Conservation (phyloP, 2,113 vertebrate genomes). For the Anas platyrhynchos region DNA sequence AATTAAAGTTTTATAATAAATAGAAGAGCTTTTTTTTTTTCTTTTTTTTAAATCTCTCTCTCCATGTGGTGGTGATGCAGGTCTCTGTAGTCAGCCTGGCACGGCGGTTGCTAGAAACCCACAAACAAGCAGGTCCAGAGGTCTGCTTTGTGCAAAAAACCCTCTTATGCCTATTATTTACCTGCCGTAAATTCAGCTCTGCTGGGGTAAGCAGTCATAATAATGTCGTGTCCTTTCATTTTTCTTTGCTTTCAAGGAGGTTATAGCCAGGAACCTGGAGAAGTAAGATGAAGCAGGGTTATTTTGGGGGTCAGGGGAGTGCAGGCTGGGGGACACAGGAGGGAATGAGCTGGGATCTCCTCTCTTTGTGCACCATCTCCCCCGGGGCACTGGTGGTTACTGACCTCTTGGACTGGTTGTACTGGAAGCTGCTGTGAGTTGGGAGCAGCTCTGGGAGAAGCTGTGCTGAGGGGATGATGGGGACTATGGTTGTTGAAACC, state of each 20-base stretch:
- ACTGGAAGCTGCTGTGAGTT: neutral
- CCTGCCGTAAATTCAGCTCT: constrained; percentile 3
- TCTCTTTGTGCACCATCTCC: neutral
- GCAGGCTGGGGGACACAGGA: neutral
- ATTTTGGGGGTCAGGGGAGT: neutral
- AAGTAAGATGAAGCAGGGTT: neutral
- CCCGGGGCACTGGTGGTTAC: neutral
- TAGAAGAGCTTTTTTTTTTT: constrained; percentile 6
- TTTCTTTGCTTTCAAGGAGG: constrained; percentile 30
- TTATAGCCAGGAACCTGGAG: neutral
- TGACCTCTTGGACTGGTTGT: neutral
- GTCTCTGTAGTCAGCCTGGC: neutral
- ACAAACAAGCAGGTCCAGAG: neutral
- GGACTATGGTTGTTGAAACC: neutral
- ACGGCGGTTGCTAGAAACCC: constrained; percentile 28
- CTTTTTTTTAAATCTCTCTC: neutral
- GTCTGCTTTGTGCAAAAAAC: constrained; percentile 14
- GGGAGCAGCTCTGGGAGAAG: neutral
- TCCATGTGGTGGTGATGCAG: constrained; percentile 7
- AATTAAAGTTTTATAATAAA: constrained; percentile 75
- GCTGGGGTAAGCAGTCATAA: neutral
- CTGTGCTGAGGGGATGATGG: rapidly evolving
- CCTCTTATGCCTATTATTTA: constrained; percentile 25
- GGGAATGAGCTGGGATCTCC: neutral
- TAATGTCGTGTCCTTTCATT: neutral